Evolutionary conservation across 2,888 invertebrate species (phyloP), one percentile per base, ranked within the genome.

Genomic region (Lasioglossum calceatum): DNA sequence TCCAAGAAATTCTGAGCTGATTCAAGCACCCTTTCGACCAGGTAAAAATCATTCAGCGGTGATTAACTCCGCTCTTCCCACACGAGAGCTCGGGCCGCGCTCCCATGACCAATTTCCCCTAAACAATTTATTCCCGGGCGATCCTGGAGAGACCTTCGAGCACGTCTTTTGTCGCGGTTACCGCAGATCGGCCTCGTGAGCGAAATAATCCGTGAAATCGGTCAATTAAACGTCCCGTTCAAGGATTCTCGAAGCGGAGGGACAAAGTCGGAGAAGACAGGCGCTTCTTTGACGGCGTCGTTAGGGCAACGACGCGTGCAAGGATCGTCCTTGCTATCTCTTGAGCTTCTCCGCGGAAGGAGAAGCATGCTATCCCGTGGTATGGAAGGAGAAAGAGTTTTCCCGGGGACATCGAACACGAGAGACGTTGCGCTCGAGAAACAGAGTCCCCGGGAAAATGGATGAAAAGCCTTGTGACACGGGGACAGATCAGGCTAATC

Each of bases 131-230:
- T 27, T 44, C 44, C 64, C 1, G 7, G 19, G 10, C 77, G 50
- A 78, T 12, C 19, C 50, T 4, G 23, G 27, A 47, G 10, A 42
- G 47, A 19, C 36, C 54, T 32, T 32, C n/a, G 39, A 19, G 47
- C 36, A 70, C 39, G 58, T 16, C 78, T n/a, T 64, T 42, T 36
- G 47, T 79, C 54, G 32, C 79, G 16, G 72, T n/a, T 39, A 78
- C 50, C 78, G 64, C 76, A 5, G 36, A 36, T 39, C 19, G 27
- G 14, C 67, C 70, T 75, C 64, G 36, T 16, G 42, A 36, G 58
- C 74, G 91, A 90, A 92, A 91, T 91, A 91, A 92, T 89, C 91
- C 92, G 89, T 92, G 81, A 92, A 92, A 92, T 92, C 91, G 89
- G 87, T 90, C 92, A 92, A 92, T 92, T 91, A 92, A 91, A 82